Base-by-base conservation (phyloP, 2,888 invertebrate genomes). In the Caenorhabditis panamensis region DNA sequence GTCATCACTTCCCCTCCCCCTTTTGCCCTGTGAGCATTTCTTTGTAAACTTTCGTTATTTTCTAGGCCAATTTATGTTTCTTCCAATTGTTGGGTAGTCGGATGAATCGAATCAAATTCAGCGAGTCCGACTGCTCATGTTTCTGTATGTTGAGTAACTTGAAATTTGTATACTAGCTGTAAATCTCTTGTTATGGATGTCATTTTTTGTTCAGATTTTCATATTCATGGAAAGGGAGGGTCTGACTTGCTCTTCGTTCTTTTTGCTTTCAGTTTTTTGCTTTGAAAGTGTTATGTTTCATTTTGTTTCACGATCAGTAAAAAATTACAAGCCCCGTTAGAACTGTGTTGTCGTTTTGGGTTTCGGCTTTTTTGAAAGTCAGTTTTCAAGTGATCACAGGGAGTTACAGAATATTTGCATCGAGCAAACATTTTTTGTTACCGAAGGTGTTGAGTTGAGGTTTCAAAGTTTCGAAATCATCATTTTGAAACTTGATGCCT, bases 151-250 rank as follows among this genome's bases (percentile, higher is more conserved):
- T 77, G 68, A 69, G 63, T 68, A 72, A 62, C 68, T 76, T 63
- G 68, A 72, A 67, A 47, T 73, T 41, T 79, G 75, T 75, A 80
- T 80, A n/a, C n/a, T n/a, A 69, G 69, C 49, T 80, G 80, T 80
- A 80, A 80, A 80, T 80, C 80, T 59, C 59, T 80, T 80, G 80
- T 80, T 80, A 80, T 75, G 59, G 31, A 41, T 66, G 62, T 68
- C 58, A 41, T 54, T 58, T 51, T 71, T 66, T 59, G 58, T 77
- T 69, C 69, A 28, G 9, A 71, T 78, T 36, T 78, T 69, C 66
- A 66, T 76, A 68, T 68, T 76, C 76, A 76, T 68, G 68, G 67
- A 76, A 68, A 68, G 73, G 79, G 68, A 79, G 73, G 79, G 79
- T 71, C 73, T 41, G 47, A 75, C 64, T 63, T 68, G 79, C 79